Evolutionary conservation across 2,113 vertebrate genomes (phyloP).

Genomic region (Upupa epops): DNA sequence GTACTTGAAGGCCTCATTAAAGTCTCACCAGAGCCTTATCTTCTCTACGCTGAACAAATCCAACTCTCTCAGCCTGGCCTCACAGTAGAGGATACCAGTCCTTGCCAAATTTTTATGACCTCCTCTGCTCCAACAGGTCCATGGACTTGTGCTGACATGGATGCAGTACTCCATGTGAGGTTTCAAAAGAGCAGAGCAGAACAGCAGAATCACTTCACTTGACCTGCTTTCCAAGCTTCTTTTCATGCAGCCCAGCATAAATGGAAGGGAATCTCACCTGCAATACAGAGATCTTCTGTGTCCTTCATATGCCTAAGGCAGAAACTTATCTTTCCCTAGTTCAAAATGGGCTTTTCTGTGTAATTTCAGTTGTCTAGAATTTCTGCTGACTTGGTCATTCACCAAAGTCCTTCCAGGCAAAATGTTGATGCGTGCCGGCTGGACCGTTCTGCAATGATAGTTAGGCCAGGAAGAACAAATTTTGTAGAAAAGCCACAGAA

Average conservation of each 20-base stretch:
- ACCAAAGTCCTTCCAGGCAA: background rate
- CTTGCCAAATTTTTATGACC: no score
- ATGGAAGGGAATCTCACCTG: background rate
- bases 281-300: background rate
- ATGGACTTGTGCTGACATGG: no score
- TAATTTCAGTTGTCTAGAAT: background rate
- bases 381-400: background rate
- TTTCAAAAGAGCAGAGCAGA: no score
- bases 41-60: no score
- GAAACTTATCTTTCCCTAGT: background rate
- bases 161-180: no score
- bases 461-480: background rate
- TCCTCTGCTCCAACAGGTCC: no score
- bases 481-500: background rate
- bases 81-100: no score
- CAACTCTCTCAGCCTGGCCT: background rate
- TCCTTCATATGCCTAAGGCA: background rate
- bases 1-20: background rate
- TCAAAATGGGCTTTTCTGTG: background rate
- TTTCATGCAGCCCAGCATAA: no score
- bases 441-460: background rate
- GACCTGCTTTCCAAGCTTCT: no score
- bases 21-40: background rate
- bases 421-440: background rate
- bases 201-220: no score